A percentile compares a stretch with the other conserved stretches of the same genome.
Evolutionary conservation across 2,888 invertebrate species (phyloP).

Genomic region (Drosophila algonquin): DNA sequence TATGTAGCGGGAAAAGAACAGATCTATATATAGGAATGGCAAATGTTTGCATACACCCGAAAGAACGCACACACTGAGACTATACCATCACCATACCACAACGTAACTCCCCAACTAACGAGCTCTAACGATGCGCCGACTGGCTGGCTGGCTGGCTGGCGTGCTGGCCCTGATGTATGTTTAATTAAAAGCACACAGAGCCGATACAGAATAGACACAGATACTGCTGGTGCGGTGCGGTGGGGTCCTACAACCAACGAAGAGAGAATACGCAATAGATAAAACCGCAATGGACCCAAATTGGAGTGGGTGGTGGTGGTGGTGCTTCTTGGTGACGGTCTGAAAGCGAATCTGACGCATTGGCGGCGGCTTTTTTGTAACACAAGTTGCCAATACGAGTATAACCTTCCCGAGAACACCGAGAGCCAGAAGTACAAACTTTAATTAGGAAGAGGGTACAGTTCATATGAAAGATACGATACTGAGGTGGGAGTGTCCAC

Average conservation of each 20-base stretch:
- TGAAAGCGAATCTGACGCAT: slow-evolving; percentile 15
- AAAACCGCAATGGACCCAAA: slow-evolving; percentile 31
- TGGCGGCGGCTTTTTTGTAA: slow-evolving; percentile 5
- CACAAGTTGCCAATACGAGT: slow-evolving; percentile 48
- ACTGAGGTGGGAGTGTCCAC: neutral
- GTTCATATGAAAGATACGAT: neutral
- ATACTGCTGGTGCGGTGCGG: slow-evolving; percentile 8
- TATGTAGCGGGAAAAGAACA: neutral
- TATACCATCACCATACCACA: neutral
- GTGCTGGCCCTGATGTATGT: slow-evolving; percentile 58
- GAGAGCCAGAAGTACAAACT: slow-evolving; percentile 48
- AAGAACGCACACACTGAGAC: slow-evolving; percentile 42
- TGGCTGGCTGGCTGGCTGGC: too few relatives aligned
- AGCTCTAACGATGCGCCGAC: slow-evolving; percentile 31
- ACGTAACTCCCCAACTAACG: neutral
- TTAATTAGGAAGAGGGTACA: slow-evolving; percentile 55
- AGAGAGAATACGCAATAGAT: slow-evolving; percentile 41
- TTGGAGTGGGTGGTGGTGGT: neutral
- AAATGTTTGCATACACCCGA: slow-evolving; percentile 62
- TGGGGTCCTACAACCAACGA: slow-evolving; percentile 1
- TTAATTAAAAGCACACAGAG: slow-evolving; percentile 68
- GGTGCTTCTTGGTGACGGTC: slow-evolving; percentile 12
- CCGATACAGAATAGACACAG: slow-evolving; percentile 11
- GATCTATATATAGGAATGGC: slow-evolving; percentile 56
- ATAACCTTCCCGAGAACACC: slow-evolving; percentile 2